phyloP scores from a whole-genome alignment of 2,113 vertebrate species.

The Scolopax mira region DNA sequence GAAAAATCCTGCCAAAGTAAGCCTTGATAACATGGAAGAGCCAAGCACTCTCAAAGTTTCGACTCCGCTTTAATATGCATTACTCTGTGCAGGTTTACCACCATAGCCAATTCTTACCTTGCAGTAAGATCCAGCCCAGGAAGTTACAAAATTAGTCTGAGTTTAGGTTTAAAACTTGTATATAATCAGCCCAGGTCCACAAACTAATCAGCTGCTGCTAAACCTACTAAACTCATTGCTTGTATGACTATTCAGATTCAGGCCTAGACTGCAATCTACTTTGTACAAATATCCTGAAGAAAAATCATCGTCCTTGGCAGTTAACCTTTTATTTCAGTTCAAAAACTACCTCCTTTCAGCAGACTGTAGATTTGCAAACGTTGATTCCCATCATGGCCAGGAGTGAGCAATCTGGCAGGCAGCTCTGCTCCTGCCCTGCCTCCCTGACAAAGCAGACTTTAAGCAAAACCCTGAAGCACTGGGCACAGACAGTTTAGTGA shows the following conservation, averaged over 20 bases:
- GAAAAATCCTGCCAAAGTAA: neutral
- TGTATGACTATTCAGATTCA: neutral
- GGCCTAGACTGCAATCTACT: neutral
- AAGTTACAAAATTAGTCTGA: neutral
- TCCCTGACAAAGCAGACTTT: neutral
- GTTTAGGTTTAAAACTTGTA: neutral
- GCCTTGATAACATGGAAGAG: neutral
- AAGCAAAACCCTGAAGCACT: neutral
- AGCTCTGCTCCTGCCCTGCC: neutral
- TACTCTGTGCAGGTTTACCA: neutral
- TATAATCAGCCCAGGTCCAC: neutral
- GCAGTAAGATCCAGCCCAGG: neutral
- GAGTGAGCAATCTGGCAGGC: neutral
- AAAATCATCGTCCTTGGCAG: neutral
- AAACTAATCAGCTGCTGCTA: neutral
- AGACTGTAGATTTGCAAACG: neutral
- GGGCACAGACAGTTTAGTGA: neutral
- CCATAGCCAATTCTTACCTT: neutral
- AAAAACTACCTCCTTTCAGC: neutral
- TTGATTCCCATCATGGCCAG: neutral
- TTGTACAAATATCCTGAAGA: neutral
- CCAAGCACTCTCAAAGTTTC: neutral
- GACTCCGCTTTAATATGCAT: neutral
- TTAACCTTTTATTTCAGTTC: conserved; percentile 5
- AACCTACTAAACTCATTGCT: neutral